These are phyloP conservation scores for Anastrepha obliqua DNA, from an alignment of 1,140 invertebrate genomes.

Conservation along the genomic window DNA sequence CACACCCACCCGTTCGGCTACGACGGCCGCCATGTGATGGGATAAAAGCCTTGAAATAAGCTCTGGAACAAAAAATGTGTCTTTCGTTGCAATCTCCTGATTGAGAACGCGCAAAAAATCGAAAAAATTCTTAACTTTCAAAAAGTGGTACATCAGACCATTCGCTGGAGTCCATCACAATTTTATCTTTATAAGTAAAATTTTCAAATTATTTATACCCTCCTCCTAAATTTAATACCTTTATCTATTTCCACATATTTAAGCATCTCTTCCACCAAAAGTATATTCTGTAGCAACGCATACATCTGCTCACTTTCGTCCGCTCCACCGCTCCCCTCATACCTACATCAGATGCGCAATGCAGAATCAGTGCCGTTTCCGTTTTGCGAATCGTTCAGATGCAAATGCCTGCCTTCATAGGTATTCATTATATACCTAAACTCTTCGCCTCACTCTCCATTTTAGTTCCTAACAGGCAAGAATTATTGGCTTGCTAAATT, in stretches of 20 bases:
- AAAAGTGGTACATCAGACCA: too few relatives aligned
- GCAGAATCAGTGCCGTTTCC: conserved; percentile 45
- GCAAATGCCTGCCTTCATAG: conserved; percentile 9
- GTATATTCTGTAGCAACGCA: neutral
- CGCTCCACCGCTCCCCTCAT: neutral
- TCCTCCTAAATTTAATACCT: too few relatives aligned
- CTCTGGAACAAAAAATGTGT: too few relatives aligned
- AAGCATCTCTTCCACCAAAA: neutral
- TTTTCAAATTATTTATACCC: too few relatives aligned
- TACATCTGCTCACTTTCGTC: neutral
- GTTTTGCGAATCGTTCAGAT: conserved; percentile 29
- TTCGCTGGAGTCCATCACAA: too few relatives aligned
- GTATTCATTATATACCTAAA: neutral
- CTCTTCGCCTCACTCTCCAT: neutral
- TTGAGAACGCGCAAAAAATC: too few relatives aligned
- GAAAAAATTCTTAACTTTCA: too few relatives aligned
- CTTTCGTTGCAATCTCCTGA: too few relatives aligned
- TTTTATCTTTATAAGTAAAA: too few relatives aligned
- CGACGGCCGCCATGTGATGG: too few relatives aligned
- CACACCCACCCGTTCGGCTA: too few relatives aligned
- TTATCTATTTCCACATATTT: neutral
- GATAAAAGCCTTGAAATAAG: too few relatives aligned
- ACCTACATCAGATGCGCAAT: neutral
- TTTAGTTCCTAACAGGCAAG: neutral
- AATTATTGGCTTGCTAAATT: conserved; percentile 51